Base-by-base conservation (phyloP, 1,140 invertebrate genomes). In the Diabrotica virgifera region DNA sequence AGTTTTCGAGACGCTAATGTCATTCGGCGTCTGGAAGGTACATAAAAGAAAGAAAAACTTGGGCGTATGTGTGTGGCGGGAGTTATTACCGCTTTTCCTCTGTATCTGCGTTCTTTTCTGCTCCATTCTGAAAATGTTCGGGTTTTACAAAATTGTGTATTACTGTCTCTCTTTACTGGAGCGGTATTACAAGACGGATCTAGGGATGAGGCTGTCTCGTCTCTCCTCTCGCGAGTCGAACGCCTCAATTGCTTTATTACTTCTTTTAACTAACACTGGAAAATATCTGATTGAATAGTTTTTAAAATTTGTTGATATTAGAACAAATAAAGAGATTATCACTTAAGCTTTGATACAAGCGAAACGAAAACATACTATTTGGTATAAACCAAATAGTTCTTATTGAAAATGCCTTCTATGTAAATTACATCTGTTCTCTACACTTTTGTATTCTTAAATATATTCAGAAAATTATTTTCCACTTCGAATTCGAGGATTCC, bases 161-260 rank as follows among this genome's bases (percentile, higher is more conserved):
- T 46, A 10, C 40, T 46, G 40, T 46, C n/a, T 46, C 40, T 46
- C 8, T 46, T 5, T 46, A 46, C 40, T 8, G 40, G 8, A 24
- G 24, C 24, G n/a, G 40, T 46, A 46, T 46, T 46, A 46, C n/a
- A 46, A 46, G 40, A n/a, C 8, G 40, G 40, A 46, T 46, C 40
- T 46, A n/a, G 40, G 8, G 40, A 46, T 46, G 40, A 46, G 40
- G 8, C 40, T n/a, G 8, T 46, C n/a, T 46, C n/a, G 40, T n/a
- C n/a, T 46, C 40, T 8, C n/a, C 4, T n/a, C n/a, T 46, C 40
- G 2, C 40, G 40, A 2, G 40, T 46, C n/a, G 40, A 10, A 10
- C 40, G 40, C 40, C n/a, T 46, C 40, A 46, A 46, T 46, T 46
- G 40, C 40, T 46, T 46, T 46, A 46, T 46, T 46, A 46, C 40